Conservation (phyloP, 2,888 invertebrate species). For the Heterodera filipjevi region DNA sequence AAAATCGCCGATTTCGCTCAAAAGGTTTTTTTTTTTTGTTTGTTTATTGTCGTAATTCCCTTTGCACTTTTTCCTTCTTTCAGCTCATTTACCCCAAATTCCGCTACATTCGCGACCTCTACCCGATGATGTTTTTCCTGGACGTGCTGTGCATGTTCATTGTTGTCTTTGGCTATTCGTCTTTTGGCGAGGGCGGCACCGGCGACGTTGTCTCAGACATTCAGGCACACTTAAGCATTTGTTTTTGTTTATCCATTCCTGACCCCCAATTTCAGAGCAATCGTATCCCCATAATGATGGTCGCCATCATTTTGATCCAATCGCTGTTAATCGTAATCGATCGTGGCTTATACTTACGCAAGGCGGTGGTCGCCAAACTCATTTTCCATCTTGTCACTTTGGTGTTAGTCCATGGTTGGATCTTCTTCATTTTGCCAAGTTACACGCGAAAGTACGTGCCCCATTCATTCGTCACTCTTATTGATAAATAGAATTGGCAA, state of each 20-base stretch:
- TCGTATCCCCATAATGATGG: constrained; percentile 84
- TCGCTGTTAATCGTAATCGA: constrained; percentile 92
- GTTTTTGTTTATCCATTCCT: neutral
- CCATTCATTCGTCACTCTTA: constrained; percentile 20
- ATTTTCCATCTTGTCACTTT: constrained; percentile 87
- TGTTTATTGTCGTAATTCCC: too few relatives aligned
- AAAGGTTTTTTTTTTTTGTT: constrained; percentile 20
- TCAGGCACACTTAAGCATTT: constrained; percentile 44
- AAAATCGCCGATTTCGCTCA: constrained; percentile 9
- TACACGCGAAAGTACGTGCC: constrained; percentile 72
- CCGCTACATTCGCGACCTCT: constrained; percentile 81
- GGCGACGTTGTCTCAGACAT: constrained; percentile 60
- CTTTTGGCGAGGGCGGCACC: constrained; percentile 63
- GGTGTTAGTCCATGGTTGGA: constrained; percentile 89
- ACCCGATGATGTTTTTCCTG: constrained; percentile 96
- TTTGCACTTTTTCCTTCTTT: constrained; percentile 23
- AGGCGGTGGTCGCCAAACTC: constrained; percentile 80
- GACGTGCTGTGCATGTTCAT: constrained; percentile 97
- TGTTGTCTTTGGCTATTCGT: constrained; percentile 82
- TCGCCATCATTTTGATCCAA: constrained; percentile 92
- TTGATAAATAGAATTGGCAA: neutral
- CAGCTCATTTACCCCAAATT: constrained; percentile 78
- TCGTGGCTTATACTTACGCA: constrained; percentile 89
- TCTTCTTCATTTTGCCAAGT: constrained; percentile 92
- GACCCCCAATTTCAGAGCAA: constrained; percentile 56